Base-by-base conservation (phyloP, 1,140 invertebrate genomes). In the Drosophila obscura region DNA sequence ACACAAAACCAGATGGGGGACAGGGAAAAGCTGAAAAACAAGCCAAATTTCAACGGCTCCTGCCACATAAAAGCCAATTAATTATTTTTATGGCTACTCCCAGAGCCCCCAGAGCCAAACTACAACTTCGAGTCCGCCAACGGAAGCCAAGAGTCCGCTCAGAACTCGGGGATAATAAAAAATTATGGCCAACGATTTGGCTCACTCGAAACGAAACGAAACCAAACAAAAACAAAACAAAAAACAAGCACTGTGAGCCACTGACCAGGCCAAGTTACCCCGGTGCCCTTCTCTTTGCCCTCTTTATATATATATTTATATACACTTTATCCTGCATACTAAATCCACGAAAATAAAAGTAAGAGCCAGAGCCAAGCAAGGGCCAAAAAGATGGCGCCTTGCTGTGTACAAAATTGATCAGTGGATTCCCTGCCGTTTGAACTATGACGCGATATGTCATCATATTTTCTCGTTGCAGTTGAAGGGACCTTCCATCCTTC, bases 371-470 rank as follows among this genome's bases (percentile, higher is more conserved):
- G 52, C 49, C 35, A 67, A 51, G 49, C 82, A 69, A 77, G 73
- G 73, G 56, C 73, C 68, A 73, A 81, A 90, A 91, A 88, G 90
- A 90, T 91, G 90, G 91, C 88, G 88, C 84, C 90, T 66, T 91
- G 90, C 90, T 91, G 90, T 81, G 90, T 89, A 80, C 75, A 91
- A 91, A 91, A 91, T 91, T 91, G 90, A 91, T 91, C 90, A 91
- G 84, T 79, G 90, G 90, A 91, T 80, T 91, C 90, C 90, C 90
- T 91, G 90, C 90, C 90, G 90, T 89, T 91, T 91, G 90, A 91
- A 91, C 90, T 91, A 91, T 91, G 90, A 91, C 89, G 90, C 90
- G 90, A 91, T 91, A 91, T 91, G 90, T 91, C 90, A 91, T 91
- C 90, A 91, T 91, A 91, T 91, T 91, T 91, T 57, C 71, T 88